Evolutionary conservation across 2,113 vertebrate species (phyloP).

Genomic region (Larimichthys crocea): DNA sequence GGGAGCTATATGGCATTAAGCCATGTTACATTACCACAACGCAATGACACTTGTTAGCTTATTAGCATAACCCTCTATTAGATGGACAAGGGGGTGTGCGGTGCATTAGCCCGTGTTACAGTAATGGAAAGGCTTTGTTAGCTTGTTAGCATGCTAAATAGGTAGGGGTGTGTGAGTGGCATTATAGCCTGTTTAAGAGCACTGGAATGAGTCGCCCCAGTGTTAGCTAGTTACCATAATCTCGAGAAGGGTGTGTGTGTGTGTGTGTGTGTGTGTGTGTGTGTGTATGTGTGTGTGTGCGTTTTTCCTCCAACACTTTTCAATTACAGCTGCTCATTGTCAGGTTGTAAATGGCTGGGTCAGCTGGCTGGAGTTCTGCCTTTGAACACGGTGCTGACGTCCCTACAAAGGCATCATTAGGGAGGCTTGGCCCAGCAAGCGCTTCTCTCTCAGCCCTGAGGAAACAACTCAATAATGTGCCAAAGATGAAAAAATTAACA

Average conservation of each 20-base stretch:
- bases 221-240: conserved; percentile 66
- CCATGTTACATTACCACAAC: conserved; percentile 66
- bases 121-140: conserved; percentile 68
- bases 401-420: conserved; percentile 81
- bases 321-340: conserved; percentile 83
- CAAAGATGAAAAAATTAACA: conserved; percentile 64
- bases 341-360: conserved; percentile 78
- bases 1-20: conserved; percentile 71
- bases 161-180: conserved; percentile 58
- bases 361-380: conserved; percentile 76
- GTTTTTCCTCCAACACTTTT: conserved; percentile 70
- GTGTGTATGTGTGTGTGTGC: background rate
- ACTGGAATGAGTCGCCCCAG: conserved; percentile 43
- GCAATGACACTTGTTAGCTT: conserved; percentile 74
- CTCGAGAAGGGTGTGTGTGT: conserved; percentile 26
- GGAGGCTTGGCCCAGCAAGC: conserved; percentile 61
- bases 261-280: conserved; percentile 1
- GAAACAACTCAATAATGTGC: conserved; percentile 65
- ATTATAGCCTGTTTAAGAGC: conserved; percentile 65
- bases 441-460: conserved; percentile 63
- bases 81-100: conserved; percentile 44
- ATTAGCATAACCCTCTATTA: conserved; percentile 76
- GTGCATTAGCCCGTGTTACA: conserved; percentile 63
- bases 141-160: conserved; percentile 78
- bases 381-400: conserved; percentile 76